Percentiles rank a stretch among this genome's conserved stretches.
Evolutionary conservation across 2,888 invertebrate genomes (phyloP).

Genomic region (Caenorhabditis zanzibari): DNA sequence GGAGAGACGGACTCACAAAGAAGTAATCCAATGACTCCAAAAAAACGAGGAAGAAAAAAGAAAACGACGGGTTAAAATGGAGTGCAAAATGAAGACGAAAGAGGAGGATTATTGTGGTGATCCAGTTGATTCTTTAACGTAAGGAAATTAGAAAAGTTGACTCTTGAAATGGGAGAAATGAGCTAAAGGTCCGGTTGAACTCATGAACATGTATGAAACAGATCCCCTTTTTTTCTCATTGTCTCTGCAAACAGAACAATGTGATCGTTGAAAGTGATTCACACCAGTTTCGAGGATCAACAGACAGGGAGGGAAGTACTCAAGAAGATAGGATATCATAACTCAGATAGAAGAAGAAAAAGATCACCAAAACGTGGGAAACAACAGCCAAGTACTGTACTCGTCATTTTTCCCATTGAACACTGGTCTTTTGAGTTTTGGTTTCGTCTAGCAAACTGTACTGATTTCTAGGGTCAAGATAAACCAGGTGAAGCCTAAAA

Average conservation of each 20-base stretch:
- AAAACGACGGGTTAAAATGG: not conserved
- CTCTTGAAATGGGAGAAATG: no score
- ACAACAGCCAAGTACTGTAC: not conserved
- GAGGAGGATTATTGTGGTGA: constrained; percentile 5
- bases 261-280: constrained; percentile 32
- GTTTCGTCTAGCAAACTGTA: no score
- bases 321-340: constrained; percentile 24
- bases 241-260: constrained; percentile 36
- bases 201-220: not conserved
- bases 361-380: constrained; percentile 16
- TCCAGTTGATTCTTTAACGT: constrained; percentile 17
- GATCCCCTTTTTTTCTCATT: not conserved
- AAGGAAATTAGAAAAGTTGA: not conserved
- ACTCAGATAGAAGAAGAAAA: not conserved
- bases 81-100: not conserved
- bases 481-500: not conserved
- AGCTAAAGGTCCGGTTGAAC: no score
- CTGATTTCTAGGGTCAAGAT: no score
- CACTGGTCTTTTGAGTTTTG: constrained; percentile 32
- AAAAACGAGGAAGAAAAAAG: not conserved
- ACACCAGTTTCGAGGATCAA: constrained; percentile 52
- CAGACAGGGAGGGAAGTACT: constrained; percentile 24
- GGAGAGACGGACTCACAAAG: not conserved
- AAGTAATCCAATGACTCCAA: constrained; percentile 23
- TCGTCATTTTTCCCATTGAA: constrained; percentile 8